Conservation (phyloP, 2,797 vertebrate species). For the Phoxinus dragarum region DNA sequence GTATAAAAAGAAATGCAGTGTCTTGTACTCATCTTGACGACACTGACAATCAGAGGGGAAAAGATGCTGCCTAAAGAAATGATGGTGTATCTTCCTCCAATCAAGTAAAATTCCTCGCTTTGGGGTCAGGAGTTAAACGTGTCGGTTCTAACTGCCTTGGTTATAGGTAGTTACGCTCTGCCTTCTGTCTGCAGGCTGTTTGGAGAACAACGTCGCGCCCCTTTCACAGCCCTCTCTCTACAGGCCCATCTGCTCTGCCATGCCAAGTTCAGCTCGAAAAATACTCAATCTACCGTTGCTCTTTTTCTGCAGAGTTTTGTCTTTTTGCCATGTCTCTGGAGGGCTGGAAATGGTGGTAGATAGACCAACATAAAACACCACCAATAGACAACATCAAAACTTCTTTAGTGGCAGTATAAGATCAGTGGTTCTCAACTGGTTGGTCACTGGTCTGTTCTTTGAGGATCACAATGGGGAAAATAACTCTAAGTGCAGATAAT, state of each 20-base stretch:
- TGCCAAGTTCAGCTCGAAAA: conserved; percentile 48
- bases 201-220: conserved; percentile 50
- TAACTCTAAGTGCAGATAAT: background rate
- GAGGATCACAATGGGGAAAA: background rate
- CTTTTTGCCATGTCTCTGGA: conserved; percentile 27
- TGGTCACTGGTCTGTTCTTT: background rate
- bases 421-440: background rate
- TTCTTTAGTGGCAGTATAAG: background rate
- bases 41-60: conserved; percentile 5
- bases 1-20: conserved; percentile 4
- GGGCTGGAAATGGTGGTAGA: background rate
- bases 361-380: background rate
- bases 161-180: conserved; percentile 52
- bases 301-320: conserved; percentile 23
- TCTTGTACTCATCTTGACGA: conserved; percentile 24
- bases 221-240: conserved; percentile 54
- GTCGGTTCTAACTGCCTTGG: conserved; percentile 43
- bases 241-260: conserved; percentile 62
- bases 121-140: conserved; percentile 44
- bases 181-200: conserved; percentile 65
- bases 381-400: background rate
- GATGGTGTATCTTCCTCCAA: conserved; percentile 5
- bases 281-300: conserved; percentile 22
- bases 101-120: conserved; percentile 31
- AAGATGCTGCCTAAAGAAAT: background rate